Evolutionary conservation across 1,140 invertebrate genomes (phyloP), one percentile per base, ranked within the genome.

Genomic region (Thaumetopoea pityocampa): DNA sequence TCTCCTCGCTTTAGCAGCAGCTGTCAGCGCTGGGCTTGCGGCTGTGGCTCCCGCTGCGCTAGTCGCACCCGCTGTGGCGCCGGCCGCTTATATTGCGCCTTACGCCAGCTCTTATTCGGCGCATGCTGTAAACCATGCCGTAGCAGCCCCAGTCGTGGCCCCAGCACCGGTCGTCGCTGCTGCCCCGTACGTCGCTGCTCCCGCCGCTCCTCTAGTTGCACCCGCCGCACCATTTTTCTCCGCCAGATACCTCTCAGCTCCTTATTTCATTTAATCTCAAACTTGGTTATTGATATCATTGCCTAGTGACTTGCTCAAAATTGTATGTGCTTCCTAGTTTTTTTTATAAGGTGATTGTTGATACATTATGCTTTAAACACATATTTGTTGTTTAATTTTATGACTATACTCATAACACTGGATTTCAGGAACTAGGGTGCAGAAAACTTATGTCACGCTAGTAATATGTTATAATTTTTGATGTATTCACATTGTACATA

Each of bases 91-190:
- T 28, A 85, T 90, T 0, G 88, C 88, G 1, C 89, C 89, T 0
- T 88, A 88, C 32, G 89, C 88, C 7, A 86, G 74, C 45, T 89
- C 87, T 10, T 90, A 89, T 78, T 89, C 88, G 17, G 87, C 89
- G 0, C 89, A 90, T 51, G 73, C 87, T 5, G 71, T 90, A n/a
- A 89, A 89, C 72, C 89, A 90, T 33, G 88, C 89, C 0, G 70
- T 88, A 6, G 88, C 88, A 26, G 74, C 87, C 1, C 88, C 88
- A 2, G 83, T 87, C 9, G 62, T 86, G 2, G 85, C 88, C 4
- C 49, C 74, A 2, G 77, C 87, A 0, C 76, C 81, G 0, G 44
- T 50, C 3, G 66, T 72, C 2, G 69, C 61, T 6, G 35, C 35
- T 17, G 52, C 66, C 8, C 42, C 48, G 0, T 33, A 53, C 16